These are phyloP conservation scores for Smittia sp. DNA, from an alignment of 2,888 invertebrate species.

Conservation along the genomic window DNA sequence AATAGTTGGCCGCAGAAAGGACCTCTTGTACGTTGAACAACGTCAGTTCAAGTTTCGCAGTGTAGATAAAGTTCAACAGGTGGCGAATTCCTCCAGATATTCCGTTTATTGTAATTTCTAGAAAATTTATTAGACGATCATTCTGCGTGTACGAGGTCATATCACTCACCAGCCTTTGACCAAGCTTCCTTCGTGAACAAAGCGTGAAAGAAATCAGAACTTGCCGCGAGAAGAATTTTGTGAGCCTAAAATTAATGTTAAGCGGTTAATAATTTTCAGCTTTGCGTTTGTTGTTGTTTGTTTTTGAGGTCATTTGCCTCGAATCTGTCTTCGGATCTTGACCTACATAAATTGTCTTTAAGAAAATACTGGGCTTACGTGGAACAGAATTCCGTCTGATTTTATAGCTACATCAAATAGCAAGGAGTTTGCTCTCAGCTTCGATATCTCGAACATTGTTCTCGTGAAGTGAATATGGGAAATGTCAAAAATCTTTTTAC, in stretches of 20 bases:
- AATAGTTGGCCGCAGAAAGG: slow-evolving; percentile 66
- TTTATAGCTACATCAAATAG: slow-evolving; percentile 28
- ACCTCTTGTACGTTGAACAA: slow-evolving; percentile 66
- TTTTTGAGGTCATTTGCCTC: slow-evolving; percentile 31
- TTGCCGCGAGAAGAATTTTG: slow-evolving; percentile 67
- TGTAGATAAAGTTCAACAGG: slow-evolving; percentile 68
- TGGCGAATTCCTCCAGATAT: slow-evolving; percentile 65
- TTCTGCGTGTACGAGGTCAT: no score
- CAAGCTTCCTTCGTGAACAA: slow-evolving; percentile 63
- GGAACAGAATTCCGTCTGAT: slow-evolving; percentile 6
- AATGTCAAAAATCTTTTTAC: slow-evolving; percentile 29
- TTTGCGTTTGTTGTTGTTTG: slow-evolving; percentile 9
- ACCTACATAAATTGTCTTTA: slow-evolving; percentile 34
- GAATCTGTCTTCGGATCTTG: slow-evolving; percentile 29
- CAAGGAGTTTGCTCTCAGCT: slow-evolving; percentile 15
- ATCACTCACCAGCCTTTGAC: no score
- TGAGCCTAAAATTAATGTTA: slow-evolving; percentile 57
- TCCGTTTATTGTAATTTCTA: slow-evolving; percentile 63
- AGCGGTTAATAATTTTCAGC: no score
- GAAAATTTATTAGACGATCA: not conserved
- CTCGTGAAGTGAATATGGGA: slow-evolving; percentile 1
- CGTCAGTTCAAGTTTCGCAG: slow-evolving; percentile 62
- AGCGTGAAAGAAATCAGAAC: slow-evolving; percentile 71
- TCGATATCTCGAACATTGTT: slow-evolving; percentile 33
- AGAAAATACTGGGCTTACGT: slow-evolving; percentile 8